Evolutionary conservation across 2,797 vertebrate species (phyloP), one percentile per base, ranked within the genome.

Genomic region (Eurystomus glaucurus): DNA sequence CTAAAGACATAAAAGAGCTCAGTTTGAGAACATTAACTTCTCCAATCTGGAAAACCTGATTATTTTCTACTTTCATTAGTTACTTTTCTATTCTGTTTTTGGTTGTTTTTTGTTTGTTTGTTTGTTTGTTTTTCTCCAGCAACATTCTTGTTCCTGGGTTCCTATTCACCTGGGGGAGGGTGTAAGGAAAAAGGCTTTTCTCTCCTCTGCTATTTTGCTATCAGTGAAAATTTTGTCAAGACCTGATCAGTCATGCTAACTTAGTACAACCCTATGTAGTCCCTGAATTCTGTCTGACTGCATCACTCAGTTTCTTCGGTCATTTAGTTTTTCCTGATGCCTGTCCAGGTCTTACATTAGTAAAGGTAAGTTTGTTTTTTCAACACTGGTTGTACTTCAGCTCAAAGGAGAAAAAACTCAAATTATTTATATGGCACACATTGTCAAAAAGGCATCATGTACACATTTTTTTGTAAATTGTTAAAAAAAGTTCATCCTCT

Each of bases 1-100:
- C 99, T 99, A 57, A 96, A 91, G 81, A 94, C 2, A 79, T 0
- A 64, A 9, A 57, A 88, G 6, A 54, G 16, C 6, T 66, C n/a
- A n/a, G 10, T 28, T 69, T 69, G 22, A 62, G 35, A 88, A 51
- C 26, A 22, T 23, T 31, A 64, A 39, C 60, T 75, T 85, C 23
- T 64, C 33, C 61, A 48, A n/a, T 17, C 16, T 62, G 39, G 39
- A 89, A 57, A 79, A 21, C 0, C 2, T 17, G 14, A 37, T 61
- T 51, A 28, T 9, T 88, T 69, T 62, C 45, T 55, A 46, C 20
- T 85, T 92, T 62, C 1, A 39, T 46, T 35, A 64, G 74, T 41
- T 75, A 28, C 18, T 57, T 81, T 8, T 35, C 10, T 64, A 29
- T 22, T 37, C 12, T 39, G 6, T 46, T 50, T 12, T 43, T 37